These are phyloP conservation scores for Pecten maximus DNA, from an alignment of 2,888 invertebrate genomes.

Conservation along the genomic window DNA sequence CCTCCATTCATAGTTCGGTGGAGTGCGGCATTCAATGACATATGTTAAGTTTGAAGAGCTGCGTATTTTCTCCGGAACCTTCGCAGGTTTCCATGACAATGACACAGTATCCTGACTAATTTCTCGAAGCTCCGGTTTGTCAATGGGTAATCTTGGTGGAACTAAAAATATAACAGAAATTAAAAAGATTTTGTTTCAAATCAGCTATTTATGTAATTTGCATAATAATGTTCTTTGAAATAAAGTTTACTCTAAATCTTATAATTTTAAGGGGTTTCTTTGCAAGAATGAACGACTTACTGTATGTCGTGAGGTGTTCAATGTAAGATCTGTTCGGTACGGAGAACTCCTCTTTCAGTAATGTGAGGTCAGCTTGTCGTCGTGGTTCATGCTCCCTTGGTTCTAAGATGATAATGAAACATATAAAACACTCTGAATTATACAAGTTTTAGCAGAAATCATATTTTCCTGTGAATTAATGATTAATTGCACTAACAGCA, in stretches of 20 bases:
- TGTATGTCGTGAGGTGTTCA: slow-evolving; percentile 74
- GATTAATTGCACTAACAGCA: too few relatives aligned
- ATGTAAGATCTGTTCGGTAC: slow-evolving; percentile 72
- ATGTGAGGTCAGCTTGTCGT: not conserved
- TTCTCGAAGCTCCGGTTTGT: slow-evolving; percentile 76
- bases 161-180: slow-evolving; percentile 63
- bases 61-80: slow-evolving; percentile 70
- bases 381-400: not conserved
- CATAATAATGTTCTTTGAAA: too few relatives aligned
- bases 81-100: slow-evolving; percentile 75
- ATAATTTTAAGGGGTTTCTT: too few relatives aligned
- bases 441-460: too few relatives aligned
- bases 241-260: too few relatives aligned
- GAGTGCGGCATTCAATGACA: slow-evolving; percentile 87
- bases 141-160: slow-evolving; percentile 78
- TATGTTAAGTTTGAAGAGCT: slow-evolving; percentile 71
- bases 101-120: slow-evolving; percentile 70
- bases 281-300: slow-evolving; percentile 52
- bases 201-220: too few relatives aligned
- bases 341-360: slow-evolving; percentile 60
- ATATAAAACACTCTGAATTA: not conserved
- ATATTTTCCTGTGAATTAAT: too few relatives aligned
- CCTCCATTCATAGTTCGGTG: slow-evolving; percentile 78
- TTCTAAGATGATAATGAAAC: not conserved
- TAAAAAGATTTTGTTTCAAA: too few relatives aligned